phyloP scores from a whole-genome alignment of 2,797 vertebrate species.

The Chloroceryle amazona region DNA sequence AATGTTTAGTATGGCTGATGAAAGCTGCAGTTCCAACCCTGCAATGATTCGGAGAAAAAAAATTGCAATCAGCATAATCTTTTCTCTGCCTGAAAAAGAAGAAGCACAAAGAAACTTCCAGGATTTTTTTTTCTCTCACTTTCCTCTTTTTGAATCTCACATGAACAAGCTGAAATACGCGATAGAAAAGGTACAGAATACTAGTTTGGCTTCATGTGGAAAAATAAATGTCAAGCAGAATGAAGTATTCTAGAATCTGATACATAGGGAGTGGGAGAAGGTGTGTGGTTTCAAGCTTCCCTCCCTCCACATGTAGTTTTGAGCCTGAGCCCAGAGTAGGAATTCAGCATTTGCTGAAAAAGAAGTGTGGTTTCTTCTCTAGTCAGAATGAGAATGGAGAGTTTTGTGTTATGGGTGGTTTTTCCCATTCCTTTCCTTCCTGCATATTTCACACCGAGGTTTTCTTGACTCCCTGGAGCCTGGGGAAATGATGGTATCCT shows the following conservation, averaged over 20 bases:
- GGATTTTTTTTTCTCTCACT: constrained; percentile 91
- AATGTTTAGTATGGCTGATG: constrained; percentile 89
- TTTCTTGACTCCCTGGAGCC: background rate
- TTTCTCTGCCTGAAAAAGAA: constrained; percentile 87
- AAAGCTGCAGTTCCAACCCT: constrained; percentile 87
- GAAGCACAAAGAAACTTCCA: constrained; percentile 87
- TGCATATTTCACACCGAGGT: background rate
- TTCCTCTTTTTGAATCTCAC: constrained; percentile 90
- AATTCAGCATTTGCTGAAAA: constrained; percentile 3
- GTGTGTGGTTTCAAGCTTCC: constrained; percentile 17
- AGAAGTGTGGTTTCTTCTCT: background rate
- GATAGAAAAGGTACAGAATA: constrained; percentile 86
- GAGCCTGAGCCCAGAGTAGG: constrained; percentile 10
- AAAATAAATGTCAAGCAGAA: constrained; percentile 5
- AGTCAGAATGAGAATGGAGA: background rate
- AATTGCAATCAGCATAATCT: constrained; percentile 89
- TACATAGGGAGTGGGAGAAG: constrained; percentile 47
- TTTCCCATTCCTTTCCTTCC: background rate
- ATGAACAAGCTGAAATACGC: constrained; percentile 90
- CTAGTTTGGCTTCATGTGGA: constrained; percentile 9
- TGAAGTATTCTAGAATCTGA: constrained; percentile 27
- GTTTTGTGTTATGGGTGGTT: background rate
- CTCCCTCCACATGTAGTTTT: background rate
- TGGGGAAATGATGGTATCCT: background rate
- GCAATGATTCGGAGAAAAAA: constrained; percentile 87